phyloP scores from a whole-genome alignment of 2,113 vertebrate species.

The Indri indri region DNA sequence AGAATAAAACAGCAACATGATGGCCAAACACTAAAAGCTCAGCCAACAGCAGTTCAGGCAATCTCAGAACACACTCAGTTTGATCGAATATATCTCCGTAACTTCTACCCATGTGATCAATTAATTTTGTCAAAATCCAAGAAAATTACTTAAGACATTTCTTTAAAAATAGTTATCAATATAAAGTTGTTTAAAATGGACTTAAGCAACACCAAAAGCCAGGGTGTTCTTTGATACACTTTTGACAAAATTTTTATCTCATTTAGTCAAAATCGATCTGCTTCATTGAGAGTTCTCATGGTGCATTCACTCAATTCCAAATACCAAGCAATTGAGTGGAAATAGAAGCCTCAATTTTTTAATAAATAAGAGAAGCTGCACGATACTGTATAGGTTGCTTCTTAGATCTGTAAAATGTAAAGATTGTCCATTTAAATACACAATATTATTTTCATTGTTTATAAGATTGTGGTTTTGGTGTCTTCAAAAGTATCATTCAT shows the following conservation, averaged over 20 bases:
- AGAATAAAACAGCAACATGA: not conserved
- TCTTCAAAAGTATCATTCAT: not conserved
- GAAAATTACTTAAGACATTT: not conserved
- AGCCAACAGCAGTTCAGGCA: not conserved
- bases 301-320: not conserved
- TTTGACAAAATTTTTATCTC: not conserved
- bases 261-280: not conserved
- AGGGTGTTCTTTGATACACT: not conserved
- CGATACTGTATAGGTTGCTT: not conserved
- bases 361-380: not conserved
- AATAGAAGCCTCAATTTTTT: not conserved
- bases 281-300: not conserved
- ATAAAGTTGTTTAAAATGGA: not conserved
- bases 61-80: not conserved
- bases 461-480: not conserved
- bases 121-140: not conserved
- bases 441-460: not conserved
- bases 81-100: not conserved
- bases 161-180: constrained; percentile 21
- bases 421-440: not conserved
- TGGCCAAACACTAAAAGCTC: not conserved
- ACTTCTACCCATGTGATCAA: not conserved
- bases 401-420: not conserved
- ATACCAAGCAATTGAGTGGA: not conserved
- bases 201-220: not conserved